These are phyloP conservation scores for Eupithecia insigniata DNA, from an alignment of 2,888 invertebrate species.

Conservation along the genomic window DNA sequence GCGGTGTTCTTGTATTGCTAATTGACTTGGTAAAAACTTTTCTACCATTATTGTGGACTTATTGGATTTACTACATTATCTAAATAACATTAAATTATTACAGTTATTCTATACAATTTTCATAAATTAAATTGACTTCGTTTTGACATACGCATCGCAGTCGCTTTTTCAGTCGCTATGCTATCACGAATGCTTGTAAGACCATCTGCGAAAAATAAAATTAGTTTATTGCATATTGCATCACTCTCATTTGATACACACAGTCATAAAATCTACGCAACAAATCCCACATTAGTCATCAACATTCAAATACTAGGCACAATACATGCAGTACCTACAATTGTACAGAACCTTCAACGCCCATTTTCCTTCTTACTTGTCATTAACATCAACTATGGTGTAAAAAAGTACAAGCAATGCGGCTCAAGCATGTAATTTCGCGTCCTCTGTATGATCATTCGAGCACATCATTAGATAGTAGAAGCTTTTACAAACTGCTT, in stretches of 20 bases:
- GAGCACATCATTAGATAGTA: constrained; percentile 60
- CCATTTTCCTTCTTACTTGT: constrained; percentile 59
- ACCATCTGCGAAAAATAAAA: neutral
- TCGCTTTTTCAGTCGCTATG: neutral
- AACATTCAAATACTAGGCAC: constrained; percentile 64
- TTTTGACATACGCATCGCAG: too few relatives aligned
- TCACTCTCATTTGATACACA: constrained; percentile 47
- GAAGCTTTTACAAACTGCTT: constrained; percentile 52
- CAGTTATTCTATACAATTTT: neutral
- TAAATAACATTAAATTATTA: neutral
- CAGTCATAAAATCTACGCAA: constrained; percentile 53
- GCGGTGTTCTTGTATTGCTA: constrained; percentile 42
- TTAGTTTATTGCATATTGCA: constrained; percentile 23
- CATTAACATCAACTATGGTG: constrained; percentile 62
- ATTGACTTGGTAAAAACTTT: constrained; percentile 38
- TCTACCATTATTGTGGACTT: constrained; percentile 12
- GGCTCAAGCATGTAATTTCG: constrained; percentile 64
- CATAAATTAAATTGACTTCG: neutral
- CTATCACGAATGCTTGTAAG: neutral
- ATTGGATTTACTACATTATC: neutral
- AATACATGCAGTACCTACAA: constrained; percentile 44
- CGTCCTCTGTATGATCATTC: constrained; percentile 58
- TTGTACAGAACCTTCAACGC: constrained; percentile 63
- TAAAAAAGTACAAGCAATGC: constrained; percentile 60
- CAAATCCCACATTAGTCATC: constrained; percentile 60